phyloP scores from a whole-genome alignment of 53 echinoderm and acorn worm genomes.

The Luidia sarsii region DNA sequence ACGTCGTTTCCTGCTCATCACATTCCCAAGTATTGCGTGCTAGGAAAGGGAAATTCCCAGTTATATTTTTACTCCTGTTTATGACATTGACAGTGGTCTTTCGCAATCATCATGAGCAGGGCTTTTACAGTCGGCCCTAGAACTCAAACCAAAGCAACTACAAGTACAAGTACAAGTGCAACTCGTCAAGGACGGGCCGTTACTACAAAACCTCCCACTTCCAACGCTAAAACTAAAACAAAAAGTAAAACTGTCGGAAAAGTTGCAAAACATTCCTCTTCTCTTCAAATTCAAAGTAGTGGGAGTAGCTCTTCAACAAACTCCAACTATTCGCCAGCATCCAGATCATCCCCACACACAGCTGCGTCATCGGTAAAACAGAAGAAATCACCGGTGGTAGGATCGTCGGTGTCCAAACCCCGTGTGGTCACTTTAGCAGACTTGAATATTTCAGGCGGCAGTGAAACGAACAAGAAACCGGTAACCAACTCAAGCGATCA shows the following conservation, averaged over 20 bases:
- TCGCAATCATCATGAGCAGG: constrained; percentile 32
- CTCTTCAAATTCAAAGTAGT: background rate
- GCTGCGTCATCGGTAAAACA: background rate
- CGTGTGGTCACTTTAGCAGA: constrained; percentile 23
- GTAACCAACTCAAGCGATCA: background rate
- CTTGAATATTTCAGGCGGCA: background rate
- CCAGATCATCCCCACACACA: background rate
- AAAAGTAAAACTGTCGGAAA: background rate
- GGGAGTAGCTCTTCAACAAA: no score
- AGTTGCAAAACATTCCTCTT: background rate
- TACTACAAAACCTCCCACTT: no score
- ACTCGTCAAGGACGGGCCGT: no score
- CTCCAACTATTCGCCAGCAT: no score
- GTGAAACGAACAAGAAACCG: background rate
- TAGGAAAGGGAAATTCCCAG: constrained; percentile 26
- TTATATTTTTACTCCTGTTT: no score
- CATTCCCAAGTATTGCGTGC: constrained; percentile 1
- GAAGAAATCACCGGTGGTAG: background rate
- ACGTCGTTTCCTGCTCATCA: no score
- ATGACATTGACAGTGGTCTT: no score
- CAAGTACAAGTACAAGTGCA: no score
- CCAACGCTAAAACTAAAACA: no score
- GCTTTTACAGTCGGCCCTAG: constrained; percentile 7
- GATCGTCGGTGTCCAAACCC: constrained; percentile 2
- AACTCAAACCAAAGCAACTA: background rate